Percentiles rank a stretch among this genome's conserved stretches.
These are phyloP conservation scores for Lichenostomus cassidix DNA, from an alignment of 2,113 vertebrate species.

Conservation along the genomic window DNA sequence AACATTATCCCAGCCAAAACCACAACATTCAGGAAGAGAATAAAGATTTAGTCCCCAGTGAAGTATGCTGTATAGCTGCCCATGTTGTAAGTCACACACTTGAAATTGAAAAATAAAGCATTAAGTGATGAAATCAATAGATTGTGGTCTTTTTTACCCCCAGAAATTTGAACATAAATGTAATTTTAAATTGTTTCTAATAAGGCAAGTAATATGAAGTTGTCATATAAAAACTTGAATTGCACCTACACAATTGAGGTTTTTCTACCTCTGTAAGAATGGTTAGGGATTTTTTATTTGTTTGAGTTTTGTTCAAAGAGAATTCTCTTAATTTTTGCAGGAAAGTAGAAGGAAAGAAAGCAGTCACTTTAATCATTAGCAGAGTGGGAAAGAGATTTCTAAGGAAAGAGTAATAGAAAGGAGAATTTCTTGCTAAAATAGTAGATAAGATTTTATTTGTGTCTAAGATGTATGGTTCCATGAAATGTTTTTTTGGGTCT, in stretches of 20 bases:
- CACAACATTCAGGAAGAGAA: neutral
- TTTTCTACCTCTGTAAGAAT: neutral
- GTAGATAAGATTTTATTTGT: neutral
- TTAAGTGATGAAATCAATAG: neutral
- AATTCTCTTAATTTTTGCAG: neutral
- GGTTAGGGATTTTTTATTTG: neutral
- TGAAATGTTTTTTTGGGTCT: neutral
- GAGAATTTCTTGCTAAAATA: neutral
- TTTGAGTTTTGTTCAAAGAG: neutral
- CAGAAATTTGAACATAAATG: neutral
- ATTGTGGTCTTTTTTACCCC: neutral
- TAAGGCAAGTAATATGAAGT: neutral
- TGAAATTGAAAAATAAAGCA: neutral
- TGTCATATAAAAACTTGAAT: neutral
- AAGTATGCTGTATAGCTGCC: neutral
- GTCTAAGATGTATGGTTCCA: neutral
- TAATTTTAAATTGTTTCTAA: neutral
- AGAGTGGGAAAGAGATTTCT: neutral
- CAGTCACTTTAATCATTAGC: neutral
- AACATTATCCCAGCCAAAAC: neutral
- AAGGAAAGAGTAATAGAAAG: neutral
- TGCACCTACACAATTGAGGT: neutral
- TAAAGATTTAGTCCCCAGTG: neutral
- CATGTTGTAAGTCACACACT: neutral
- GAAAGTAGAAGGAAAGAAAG: neutral